phyloP scores from a whole-genome alignment of 2,888 invertebrate genomes.

The Synergus gifuensis region DNA sequence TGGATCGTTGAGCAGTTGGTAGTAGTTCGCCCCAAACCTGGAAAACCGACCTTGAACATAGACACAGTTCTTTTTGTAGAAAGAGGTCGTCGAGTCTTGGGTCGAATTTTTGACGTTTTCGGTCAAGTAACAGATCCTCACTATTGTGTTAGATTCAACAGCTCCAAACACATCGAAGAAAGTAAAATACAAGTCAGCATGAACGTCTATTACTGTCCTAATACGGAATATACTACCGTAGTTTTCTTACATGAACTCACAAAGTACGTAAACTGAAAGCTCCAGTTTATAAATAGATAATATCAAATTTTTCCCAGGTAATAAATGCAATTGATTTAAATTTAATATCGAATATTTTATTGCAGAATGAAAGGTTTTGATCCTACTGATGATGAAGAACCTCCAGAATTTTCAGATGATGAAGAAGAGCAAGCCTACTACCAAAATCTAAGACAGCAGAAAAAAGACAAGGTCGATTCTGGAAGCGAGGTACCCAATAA shows the following conservation, averaged over 20 bases:
- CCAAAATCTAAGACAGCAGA: constrained; percentile 60
- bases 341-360: constrained; percentile 50
- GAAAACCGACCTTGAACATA: constrained; percentile 88
- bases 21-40: constrained; percentile 85
- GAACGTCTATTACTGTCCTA: constrained; percentile 91
- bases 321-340: constrained; percentile 23
- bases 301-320: not conserved
- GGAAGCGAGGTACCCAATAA: constrained; percentile 47
- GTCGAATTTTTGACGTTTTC: constrained; percentile 94
- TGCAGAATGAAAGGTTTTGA: constrained; percentile 90
- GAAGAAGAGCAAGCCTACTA: constrained; percentile 85
- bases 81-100: constrained; percentile 86
- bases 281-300: constrained; percentile 35
- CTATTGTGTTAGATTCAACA: constrained; percentile 95
- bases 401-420: constrained; percentile 94
- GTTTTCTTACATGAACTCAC: constrained; percentile 87
- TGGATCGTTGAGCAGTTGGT: constrained; percentile 79
- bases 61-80: constrained; percentile 93
- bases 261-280: constrained; percentile 79
- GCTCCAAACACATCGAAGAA: constrained; percentile 85
- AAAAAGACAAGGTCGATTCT: constrained; percentile 51
- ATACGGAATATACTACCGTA: constrained; percentile 86
- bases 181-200: constrained; percentile 84
- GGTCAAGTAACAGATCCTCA: constrained; percentile 91
- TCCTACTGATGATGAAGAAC: constrained; percentile 93